These are phyloP conservation scores for Mythimna loreyi DNA, from an alignment of 2,888 invertebrate species.

Conservation along the genomic window DNA sequence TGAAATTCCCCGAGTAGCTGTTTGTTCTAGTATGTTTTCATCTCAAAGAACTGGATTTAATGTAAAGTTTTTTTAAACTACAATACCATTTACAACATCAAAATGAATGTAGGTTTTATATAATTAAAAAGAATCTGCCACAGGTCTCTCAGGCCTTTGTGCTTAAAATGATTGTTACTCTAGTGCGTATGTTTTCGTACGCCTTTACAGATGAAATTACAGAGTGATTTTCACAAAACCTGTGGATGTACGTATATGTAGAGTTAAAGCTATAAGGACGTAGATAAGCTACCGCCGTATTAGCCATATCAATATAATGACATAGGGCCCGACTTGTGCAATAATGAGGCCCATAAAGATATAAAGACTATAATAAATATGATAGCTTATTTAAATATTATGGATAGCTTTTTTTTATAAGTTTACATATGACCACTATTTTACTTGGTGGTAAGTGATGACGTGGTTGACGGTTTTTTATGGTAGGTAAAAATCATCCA, in stretches of 20 bases:
- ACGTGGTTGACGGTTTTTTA: too few relatives aligned
- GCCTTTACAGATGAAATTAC: not conserved
- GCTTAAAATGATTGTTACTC: not conserved
- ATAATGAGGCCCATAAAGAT: too few relatives aligned
- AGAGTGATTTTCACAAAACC: not conserved
- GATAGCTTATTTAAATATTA: too few relatives aligned
- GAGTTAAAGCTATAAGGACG: not conserved
- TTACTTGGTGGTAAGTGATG: too few relatives aligned
- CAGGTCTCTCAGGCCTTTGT: not conserved
- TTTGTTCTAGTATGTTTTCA: slow-evolving; percentile 6
- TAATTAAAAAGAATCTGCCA: not conserved
- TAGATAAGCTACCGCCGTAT: too few relatives aligned
- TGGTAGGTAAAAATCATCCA: too few relatives aligned
- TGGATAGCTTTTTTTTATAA: too few relatives aligned
- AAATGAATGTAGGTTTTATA: not conserved
- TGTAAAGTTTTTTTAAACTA: not conserved
- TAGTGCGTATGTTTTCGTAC: not conserved
- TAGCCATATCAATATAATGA: too few relatives aligned
- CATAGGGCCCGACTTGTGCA: too few relatives aligned
- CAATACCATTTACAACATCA: slow-evolving; percentile 2
- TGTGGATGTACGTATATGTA: too few relatives aligned
- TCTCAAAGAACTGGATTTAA: not conserved
- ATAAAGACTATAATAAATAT: too few relatives aligned
- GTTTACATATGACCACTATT: too few relatives aligned
- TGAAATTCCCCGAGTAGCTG: slow-evolving; percentile 36